Percentiles rank a stretch among this genome's conserved stretches.
Evolutionary conservation across 2,113 vertebrate genomes (phyloP).

Genomic region (Dicentrarchus labrax): DNA sequence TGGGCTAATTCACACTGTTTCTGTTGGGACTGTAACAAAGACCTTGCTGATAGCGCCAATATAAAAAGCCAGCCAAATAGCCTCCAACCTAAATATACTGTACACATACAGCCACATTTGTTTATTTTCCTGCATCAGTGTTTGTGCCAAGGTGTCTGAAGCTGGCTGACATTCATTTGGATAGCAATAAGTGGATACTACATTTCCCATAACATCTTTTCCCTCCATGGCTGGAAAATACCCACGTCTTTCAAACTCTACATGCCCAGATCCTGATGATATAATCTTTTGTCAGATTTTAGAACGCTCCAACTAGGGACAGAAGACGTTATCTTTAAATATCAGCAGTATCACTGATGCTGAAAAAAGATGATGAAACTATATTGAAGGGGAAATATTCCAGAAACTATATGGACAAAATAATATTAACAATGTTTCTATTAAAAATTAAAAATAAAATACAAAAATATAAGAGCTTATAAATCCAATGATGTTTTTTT

Average conservation of each 20-base stretch:
- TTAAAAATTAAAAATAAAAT: background rate
- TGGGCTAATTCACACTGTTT: constrained; percentile 19
- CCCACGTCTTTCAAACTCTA: background rate
- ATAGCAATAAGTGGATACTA: background rate
- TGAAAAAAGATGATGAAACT: background rate
- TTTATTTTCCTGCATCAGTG: constrained; percentile 31
- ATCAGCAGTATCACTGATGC: background rate
- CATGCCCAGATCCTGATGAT: background rate
- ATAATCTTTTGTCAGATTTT: background rate
- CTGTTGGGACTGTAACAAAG: constrained; percentile 21
- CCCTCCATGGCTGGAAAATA: background rate
- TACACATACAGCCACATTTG: constrained; percentile 22
- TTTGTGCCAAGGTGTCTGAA: constrained; percentile 15
- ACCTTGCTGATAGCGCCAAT: constrained; percentile 21
- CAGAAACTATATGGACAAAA: background rate
- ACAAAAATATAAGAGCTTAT: background rate
- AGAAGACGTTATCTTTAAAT: background rate
- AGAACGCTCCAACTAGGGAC: background rate
- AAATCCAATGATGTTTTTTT: background rate
- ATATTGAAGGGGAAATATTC: background rate
- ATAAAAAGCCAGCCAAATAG: constrained; percentile 49
- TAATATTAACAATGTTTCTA: background rate
- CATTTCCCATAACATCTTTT: background rate
- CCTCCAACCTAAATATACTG: constrained; percentile 29
- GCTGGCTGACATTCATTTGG: constrained; percentile 5